A percentile compares a stretch with the other conserved stretches of the same genome.
Conservation (phyloP, 2,113 vertebrate species). For the Macquaria ambigua region DNA sequence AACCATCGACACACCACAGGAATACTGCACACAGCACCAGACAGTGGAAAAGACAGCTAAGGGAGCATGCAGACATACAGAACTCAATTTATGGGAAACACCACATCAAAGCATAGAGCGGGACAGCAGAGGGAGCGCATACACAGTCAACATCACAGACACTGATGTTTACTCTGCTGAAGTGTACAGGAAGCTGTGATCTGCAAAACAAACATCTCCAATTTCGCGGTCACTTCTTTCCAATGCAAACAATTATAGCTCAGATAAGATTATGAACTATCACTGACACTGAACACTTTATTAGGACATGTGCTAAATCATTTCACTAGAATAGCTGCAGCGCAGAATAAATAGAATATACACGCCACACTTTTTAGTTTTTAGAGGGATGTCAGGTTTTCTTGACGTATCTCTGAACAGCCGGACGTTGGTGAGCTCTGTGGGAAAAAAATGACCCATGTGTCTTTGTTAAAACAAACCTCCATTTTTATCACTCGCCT, state of each 20-base stretch:
- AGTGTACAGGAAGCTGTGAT: slow-evolving; percentile 63
- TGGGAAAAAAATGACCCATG: slow-evolving; percentile 83
- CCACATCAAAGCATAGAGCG: slow-evolving; percentile 61
- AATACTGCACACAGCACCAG: slow-evolving; percentile 45
- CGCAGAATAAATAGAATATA: slow-evolving; percentile 24
- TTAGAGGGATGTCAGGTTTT: slow-evolving; percentile 38
- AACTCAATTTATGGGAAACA: slow-evolving; percentile 57
- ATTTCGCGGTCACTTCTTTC: slow-evolving; percentile 43
- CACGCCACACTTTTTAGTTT: not conserved
- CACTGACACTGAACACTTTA: not conserved
- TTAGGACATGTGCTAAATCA: slow-evolving; percentile 16
- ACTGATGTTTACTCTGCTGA: slow-evolving; percentile 51
- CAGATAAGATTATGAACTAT: slow-evolving; percentile 5
- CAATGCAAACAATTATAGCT: slow-evolving; percentile 45
- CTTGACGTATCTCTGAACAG: slow-evolving; percentile 28
- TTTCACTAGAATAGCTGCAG: slow-evolving; percentile 4
- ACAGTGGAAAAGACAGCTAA: slow-evolving; percentile 52
- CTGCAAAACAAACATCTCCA: slow-evolving; percentile 60
- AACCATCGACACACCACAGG: slow-evolving; percentile 42
- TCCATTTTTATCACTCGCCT: slow-evolving; percentile 76
- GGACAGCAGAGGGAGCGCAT: slow-evolving; percentile 46
- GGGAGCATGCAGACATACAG: slow-evolving; percentile 46
- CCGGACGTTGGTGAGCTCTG: slow-evolving; percentile 67
- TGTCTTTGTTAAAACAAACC: slow-evolving; percentile 80
- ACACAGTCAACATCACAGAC: slow-evolving; percentile 47